A percentile compares a stretch with the other conserved stretches of the same genome.
These are phyloP conservation scores for Hestina assimilis DNA, from an alignment of 1,140 invertebrate genomes.

Conservation along the genomic window DNA sequence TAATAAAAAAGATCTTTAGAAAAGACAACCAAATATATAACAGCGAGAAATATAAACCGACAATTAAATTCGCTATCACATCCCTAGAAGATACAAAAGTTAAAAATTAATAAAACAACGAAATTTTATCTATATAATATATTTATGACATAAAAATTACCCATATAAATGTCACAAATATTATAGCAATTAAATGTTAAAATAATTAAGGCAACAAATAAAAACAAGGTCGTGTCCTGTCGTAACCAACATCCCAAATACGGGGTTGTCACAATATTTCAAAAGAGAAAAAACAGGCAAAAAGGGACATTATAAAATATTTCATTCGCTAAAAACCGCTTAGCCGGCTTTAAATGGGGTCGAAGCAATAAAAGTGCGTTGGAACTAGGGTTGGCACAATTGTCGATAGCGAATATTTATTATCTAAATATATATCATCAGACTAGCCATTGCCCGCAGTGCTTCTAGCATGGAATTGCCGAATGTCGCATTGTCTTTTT, in stretches of 20 bases:
- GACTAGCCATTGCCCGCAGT: conserved; percentile 19
- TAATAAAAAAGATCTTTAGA: no score
- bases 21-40: no score
- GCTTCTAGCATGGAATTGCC: conserved; percentile 4
- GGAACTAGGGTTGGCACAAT: conserved; percentile 36
- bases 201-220: conserved; percentile 12
- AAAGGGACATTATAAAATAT: conserved; percentile 33
- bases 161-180: neutral
- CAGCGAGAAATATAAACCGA: no score
- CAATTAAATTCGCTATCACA: no score
- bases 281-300: conserved; percentile 20
- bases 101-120: no score
- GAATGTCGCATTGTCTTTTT: conserved; percentile 17
- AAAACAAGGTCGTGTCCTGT: neutral
- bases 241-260: conserved; percentile 14
- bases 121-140: no score
- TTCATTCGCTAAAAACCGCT: conserved; percentile 44
- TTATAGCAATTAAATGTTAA: conserved; percentile 8
- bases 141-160: no score
- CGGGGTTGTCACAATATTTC: conserved; percentile 17
- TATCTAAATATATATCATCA: conserved; percentile 24
- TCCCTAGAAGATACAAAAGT: no score
- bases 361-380: conserved; percentile 47
- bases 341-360: conserved; percentile 41
- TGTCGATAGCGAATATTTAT: conserved; percentile 34